Evolutionary conservation across 2,797 vertebrate species (phyloP).

Genomic region (Austrolebias charrua): DNA sequence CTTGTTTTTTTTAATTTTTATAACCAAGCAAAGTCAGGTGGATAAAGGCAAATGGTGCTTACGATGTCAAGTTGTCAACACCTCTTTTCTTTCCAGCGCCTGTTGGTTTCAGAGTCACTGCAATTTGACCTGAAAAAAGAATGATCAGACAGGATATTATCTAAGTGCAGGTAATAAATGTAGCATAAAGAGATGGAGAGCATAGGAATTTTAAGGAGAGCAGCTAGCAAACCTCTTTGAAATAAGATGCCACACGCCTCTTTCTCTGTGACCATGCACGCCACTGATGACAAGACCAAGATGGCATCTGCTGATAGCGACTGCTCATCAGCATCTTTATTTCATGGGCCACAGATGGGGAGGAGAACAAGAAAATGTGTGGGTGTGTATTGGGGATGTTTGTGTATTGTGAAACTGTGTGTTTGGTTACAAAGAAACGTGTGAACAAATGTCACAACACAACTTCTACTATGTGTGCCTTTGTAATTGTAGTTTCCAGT

Average conservation of each 20-base stretch:
- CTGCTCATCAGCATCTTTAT: slow-evolving; percentile 77
- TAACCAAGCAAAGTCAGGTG: not conserved
- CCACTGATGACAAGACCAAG: slow-evolving; percentile 76
- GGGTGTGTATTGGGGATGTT: not conserved
- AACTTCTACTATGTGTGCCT: no score
- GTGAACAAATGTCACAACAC: not conserved
- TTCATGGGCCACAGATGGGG: slow-evolving; percentile 58
- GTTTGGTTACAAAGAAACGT: slow-evolving; percentile 8
- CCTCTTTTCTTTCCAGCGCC: slow-evolving; percentile 51
- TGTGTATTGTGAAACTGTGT: not conserved
- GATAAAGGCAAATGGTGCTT: slow-evolving; percentile 37
- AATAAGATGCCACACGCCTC: slow-evolving; percentile 67
- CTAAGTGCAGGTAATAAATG: slow-evolving; percentile 77
- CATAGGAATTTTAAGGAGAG: slow-evolving; percentile 68
- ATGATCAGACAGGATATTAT: slow-evolving; percentile 71
- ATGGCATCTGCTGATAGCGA: slow-evolving; percentile 78
- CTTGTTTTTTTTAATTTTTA: not conserved
- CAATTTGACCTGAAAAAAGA: slow-evolving; percentile 64
- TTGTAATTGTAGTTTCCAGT: no score
- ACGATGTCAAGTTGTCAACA: slow-evolving; percentile 67
- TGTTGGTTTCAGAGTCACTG: slow-evolving; percentile 67
- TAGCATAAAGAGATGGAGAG: slow-evolving; percentile 72
- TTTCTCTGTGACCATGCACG: slow-evolving; percentile 69
- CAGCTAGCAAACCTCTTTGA: slow-evolving; percentile 69
- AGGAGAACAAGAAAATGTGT: slow-evolving; percentile 2